phyloP scores from a whole-genome alignment of 2,113 vertebrate genomes.

The Cervus canadensis region DNA sequence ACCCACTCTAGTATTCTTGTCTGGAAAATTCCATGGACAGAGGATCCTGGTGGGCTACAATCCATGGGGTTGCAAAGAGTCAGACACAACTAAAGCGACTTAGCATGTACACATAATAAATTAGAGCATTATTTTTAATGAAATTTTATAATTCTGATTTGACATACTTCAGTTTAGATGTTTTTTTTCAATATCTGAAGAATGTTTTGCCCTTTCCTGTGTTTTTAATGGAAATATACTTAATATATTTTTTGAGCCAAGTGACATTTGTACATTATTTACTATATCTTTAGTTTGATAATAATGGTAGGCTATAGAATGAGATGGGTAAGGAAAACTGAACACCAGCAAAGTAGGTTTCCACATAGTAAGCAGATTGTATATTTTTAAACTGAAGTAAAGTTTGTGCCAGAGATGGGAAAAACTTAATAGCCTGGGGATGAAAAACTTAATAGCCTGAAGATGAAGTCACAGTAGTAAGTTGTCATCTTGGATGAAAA shows the following conservation, averaged over 20 bases:
- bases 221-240: neutral
- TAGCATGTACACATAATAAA: neutral
- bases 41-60: neutral
- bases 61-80: neutral
- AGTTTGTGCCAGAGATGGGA: neutral
- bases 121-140: neutral
- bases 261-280: neutral
- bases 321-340: neutral
- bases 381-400: constrained; percentile 2
- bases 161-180: neutral
- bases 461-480: neutral
- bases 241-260: neutral
- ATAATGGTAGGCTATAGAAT: neutral
- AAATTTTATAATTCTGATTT: constrained; percentile 5
- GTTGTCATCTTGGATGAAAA: neutral
- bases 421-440: neutral
- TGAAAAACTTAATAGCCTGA: neutral
- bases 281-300: neutral
- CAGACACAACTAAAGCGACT: neutral
- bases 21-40: neutral
- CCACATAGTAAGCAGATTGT: neutral
- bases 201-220: neutral
- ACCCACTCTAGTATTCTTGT: neutral
- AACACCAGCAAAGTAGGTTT: neutral
- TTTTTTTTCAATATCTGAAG: neutral